These are phyloP conservation scores for Equus quagga DNA, from an alignment of 2,113 vertebrate species.

Conservation along the genomic window DNA sequence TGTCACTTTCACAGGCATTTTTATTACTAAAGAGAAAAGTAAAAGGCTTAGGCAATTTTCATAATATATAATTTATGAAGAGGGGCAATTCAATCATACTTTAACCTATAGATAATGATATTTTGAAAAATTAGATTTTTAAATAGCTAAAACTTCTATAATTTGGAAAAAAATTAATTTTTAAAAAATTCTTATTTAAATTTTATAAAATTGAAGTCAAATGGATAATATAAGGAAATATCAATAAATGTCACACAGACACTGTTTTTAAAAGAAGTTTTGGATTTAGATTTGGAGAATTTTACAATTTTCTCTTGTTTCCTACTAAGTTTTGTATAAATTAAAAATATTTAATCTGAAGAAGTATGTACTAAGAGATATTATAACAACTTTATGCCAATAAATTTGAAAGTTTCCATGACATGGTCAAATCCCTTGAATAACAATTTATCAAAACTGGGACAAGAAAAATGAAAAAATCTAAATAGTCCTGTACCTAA, in stretches of 20 bases:
- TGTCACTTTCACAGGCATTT: background rate
- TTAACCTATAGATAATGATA: background rate
- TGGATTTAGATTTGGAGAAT: background rate
- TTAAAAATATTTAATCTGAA: slow-evolving; percentile 1
- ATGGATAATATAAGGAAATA: background rate
- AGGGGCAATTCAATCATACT: background rate
- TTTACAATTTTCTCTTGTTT: slow-evolving; percentile 6
- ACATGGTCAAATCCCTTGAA: background rate
- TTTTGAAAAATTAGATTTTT: background rate
- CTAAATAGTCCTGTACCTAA: background rate
- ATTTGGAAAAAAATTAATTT: background rate
- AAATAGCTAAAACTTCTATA: background rate
- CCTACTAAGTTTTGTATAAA: slow-evolving; percentile 16
- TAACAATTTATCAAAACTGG: background rate
- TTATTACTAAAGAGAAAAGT: slow-evolving; percentile 33
- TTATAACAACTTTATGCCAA: background rate
- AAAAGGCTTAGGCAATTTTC: background rate
- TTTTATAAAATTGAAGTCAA: slow-evolving; percentile 2
- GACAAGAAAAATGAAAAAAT: background rate
- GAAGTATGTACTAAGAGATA: background rate
- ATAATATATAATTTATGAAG: background rate
- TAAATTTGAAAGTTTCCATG: slow-evolving; percentile 24
- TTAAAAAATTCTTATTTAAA: background rate
- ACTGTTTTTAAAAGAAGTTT: background rate
- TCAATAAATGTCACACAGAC: background rate